Percentiles rank a stretch among this genome's conserved stretches.
Evolutionary conservation across 2,797 vertebrate species (phyloP).

Genomic region (Lates japonicus): DNA sequence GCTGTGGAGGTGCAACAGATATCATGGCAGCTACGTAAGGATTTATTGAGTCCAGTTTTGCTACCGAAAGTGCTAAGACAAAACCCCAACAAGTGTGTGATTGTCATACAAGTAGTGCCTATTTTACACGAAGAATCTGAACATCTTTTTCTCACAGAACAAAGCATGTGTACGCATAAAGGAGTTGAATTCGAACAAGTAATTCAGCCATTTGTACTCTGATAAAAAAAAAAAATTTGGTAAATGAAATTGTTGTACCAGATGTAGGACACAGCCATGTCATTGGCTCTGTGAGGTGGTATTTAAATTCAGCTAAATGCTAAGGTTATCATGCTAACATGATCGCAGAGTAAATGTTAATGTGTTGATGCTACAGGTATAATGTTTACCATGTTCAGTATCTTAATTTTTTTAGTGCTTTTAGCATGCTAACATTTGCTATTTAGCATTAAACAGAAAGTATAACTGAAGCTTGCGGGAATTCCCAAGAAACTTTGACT

Average conservation of each 20-base stretch:
- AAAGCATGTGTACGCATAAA: not conserved
- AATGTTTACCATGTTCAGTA: not conserved
- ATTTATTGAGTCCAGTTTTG: not conserved
- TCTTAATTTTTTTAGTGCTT: not conserved
- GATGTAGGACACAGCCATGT: not conserved
- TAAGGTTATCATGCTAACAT: not conserved
- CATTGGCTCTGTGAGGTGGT: not conserved
- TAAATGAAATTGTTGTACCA: not conserved
- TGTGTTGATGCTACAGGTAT: not conserved
- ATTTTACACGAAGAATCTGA: not conserved
- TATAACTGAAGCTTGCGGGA: not conserved
- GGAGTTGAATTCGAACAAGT: not conserved
- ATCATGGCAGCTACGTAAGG: conserved; percentile 3
- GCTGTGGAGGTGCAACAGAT: conserved; percentile 22
- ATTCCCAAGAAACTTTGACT: not conserved
- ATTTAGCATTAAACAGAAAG: not conserved
- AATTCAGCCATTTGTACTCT: not conserved
- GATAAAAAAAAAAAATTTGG: not conserved
- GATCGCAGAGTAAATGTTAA: not conserved
- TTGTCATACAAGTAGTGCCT: not conserved
- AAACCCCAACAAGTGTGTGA: not conserved
- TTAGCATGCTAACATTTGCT: not conserved
- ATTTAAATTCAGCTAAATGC: not conserved
- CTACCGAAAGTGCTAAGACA: conserved; percentile 1
- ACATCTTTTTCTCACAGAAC: not conserved